A percentile compares a stretch with the other conserved stretches of the same genome.
phyloP scores from a whole-genome alignment of 1,140 invertebrate genomes.

The Papilio dardanus region DNA sequence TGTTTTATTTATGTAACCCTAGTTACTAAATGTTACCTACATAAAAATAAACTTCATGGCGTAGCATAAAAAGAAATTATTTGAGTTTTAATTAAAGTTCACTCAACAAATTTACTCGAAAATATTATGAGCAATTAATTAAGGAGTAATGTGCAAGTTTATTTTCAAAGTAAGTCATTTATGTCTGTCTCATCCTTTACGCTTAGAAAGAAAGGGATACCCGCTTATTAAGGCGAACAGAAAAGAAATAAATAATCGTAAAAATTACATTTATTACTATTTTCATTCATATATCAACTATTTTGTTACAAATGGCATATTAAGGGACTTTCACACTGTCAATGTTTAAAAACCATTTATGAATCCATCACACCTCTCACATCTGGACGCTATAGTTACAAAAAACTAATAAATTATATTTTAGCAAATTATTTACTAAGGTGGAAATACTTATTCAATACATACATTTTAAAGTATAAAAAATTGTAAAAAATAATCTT shows the following conservation, averaged over 20 bases:
- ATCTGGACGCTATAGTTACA: constrained; percentile 51
- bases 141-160: no score
- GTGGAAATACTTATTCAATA: constrained; percentile 40
- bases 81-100: not conserved
- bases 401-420: constrained; percentile 43
- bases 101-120: no score
- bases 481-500: constrained; percentile 41
- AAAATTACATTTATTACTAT: constrained; percentile 34
- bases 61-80: not conserved
- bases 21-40: not conserved
- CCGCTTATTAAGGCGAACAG: constrained; percentile 18
- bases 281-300: constrained; percentile 20
- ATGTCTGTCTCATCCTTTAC: constrained; percentile 21
- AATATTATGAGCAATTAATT: no score
- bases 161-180: not conserved
- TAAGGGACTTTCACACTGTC: constrained; percentile 32
- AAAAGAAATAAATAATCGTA: constrained; percentile 33
- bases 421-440: constrained; percentile 28
- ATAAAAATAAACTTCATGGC: not conserved
- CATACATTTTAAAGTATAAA: constrained; percentile 52
- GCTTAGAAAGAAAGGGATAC: not conserved
- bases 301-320: constrained; percentile 24
- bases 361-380: constrained; percentile 45
- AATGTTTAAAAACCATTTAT: constrained; percentile 36
- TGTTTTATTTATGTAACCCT: not conserved